Conservation (phyloP, 2,888 invertebrate genomes). For the Calephelis perditalis region DNA sequence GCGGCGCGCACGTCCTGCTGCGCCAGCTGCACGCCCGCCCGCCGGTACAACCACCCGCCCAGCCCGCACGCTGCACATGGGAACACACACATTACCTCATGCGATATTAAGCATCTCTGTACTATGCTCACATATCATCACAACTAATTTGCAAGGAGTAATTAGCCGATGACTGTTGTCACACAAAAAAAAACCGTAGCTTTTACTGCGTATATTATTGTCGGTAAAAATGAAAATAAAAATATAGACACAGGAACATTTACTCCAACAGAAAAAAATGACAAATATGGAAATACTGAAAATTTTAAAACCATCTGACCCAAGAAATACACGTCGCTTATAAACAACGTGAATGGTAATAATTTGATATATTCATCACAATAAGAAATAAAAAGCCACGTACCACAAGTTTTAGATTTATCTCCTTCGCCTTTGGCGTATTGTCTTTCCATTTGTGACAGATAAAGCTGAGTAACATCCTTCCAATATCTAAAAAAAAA, state of each 20-base stretch:
- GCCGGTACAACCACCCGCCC: constrained; percentile 49
- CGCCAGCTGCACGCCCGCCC: constrained; percentile 62
- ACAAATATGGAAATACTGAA: too few species aligned
- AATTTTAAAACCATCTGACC: too few species aligned
- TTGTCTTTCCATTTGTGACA: constrained; percentile 72
- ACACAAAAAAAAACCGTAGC: too few species aligned
- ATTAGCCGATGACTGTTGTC: too few species aligned
- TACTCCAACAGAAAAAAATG: too few species aligned
- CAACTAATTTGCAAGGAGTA: too few species aligned
- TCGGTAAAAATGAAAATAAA: background rate
- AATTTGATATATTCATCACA: too few species aligned
- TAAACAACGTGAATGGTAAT: too few species aligned
- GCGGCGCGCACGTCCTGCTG: constrained; percentile 79
- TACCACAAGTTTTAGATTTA: constrained; percentile 44
- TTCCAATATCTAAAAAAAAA: constrained; percentile 70
- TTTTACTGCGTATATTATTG: too few species aligned
- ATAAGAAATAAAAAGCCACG: constrained; percentile 22
- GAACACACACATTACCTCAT: background rate
- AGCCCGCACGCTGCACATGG: constrained; percentile 28
- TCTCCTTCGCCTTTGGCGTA: constrained; percentile 58
- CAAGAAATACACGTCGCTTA: too few species aligned
- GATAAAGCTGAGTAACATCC: constrained; percentile 74
- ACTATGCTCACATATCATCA: too few species aligned
- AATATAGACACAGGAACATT: constrained; percentile 5
- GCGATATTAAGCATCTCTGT: background rate